Conservation (phyloP, 2,797 vertebrate genomes). For the Esox lucius region DNA sequence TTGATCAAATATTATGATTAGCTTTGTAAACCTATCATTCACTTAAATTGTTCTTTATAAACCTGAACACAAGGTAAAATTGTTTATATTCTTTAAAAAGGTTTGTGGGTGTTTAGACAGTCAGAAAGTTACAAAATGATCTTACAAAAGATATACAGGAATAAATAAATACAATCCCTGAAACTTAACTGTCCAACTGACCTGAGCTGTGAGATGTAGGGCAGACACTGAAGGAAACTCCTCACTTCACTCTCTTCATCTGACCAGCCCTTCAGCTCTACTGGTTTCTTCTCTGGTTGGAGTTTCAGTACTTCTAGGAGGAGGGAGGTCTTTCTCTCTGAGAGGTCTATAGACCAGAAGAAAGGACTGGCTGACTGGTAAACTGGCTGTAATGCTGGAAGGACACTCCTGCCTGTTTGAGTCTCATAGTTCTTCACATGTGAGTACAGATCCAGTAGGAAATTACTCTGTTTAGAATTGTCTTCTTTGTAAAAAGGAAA, state of each 20-base stretch:
- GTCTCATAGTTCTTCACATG: not conserved
- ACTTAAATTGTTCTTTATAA: no score
- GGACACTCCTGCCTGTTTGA: not conserved
- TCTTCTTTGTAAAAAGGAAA: not conserved
- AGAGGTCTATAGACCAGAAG: conserved; percentile 17
- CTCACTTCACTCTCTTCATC: conserved; percentile 42
- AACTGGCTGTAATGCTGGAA: conserved; percentile 8
- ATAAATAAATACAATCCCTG: not conserved
- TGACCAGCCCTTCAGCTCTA: conserved; percentile 31
- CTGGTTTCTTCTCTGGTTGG: conserved; percentile 35
- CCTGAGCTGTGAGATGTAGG: conserved; percentile 28
- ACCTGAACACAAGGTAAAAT: no score
- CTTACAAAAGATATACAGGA: no score
- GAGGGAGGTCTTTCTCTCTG: conserved; percentile 11
- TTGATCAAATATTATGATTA: no score
- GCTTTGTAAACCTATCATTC: no score
- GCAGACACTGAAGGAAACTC: conserved; percentile 40
- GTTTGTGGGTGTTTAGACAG: no score
- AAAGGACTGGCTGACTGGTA: conserved; percentile 1
- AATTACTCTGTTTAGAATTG: no score
- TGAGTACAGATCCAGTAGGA: conserved; percentile 27
- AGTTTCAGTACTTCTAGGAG: conserved; percentile 30
- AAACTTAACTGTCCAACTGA: not conserved
- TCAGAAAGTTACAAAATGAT: no score
- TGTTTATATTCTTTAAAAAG: no score